phyloP scores from a whole-genome alignment of 2,888 invertebrate species.

The Athripsodes cinereus region DNA sequence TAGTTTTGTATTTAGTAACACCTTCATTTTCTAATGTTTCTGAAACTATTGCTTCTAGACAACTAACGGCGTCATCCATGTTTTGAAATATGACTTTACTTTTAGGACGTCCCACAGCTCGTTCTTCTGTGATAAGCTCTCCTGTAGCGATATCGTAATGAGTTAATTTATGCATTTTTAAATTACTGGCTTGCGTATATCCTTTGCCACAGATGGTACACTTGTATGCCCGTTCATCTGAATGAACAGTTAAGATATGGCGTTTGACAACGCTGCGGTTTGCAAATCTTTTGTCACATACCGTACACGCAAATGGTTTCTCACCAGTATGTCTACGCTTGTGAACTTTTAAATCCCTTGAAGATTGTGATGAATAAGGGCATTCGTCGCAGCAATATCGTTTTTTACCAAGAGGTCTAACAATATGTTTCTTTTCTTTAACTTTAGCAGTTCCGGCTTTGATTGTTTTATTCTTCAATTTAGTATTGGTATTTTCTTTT shows the following conservation, averaged over 20 bases:
- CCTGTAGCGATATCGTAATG: neutral
- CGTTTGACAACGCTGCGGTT: slow-evolving; percentile 3
- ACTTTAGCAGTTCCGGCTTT: neutral
- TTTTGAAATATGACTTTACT: too few species aligned
- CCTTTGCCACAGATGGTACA: neutral
- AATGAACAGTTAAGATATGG: neutral
- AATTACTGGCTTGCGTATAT: slow-evolving; percentile 2
- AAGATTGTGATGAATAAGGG: neutral
- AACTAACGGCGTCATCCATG: too few species aligned
- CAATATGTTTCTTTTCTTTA: neutral
- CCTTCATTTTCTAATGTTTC: too few species aligned
- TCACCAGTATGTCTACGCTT: slow-evolving; percentile 3
- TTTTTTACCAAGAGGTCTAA: neutral
- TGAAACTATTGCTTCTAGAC: too few species aligned
- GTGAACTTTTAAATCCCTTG: slow-evolving; percentile 1
- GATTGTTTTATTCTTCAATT: too few species aligned
- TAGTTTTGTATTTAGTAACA: too few species aligned
- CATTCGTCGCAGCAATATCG: slow-evolving; percentile 5
- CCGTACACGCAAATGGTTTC: neutral
- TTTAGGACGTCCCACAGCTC: neutral
- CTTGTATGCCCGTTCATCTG: neutral
- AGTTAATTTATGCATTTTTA: slow-evolving; percentile 1
- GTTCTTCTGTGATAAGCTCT: neutral
- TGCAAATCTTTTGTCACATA: neutral
- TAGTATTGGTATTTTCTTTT: neutral